These are phyloP conservation scores for Euwallacea similis DNA, from an alignment of 1,140 invertebrate species.

Conservation along the genomic window DNA sequence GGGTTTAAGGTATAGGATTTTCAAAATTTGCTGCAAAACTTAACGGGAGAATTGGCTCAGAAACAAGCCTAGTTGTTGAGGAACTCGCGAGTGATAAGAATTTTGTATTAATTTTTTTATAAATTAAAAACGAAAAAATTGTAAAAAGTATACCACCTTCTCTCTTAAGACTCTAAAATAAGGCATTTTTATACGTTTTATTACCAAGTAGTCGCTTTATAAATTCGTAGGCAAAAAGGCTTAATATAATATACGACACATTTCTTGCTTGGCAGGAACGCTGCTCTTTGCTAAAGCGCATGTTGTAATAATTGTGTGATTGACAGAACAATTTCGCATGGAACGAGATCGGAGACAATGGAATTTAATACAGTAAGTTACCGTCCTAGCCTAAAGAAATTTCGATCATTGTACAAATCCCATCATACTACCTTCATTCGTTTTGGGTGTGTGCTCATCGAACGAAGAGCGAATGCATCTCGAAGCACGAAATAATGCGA, in stretches of 20 bases:
- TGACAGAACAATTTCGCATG: constrained; percentile 34
- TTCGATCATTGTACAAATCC: too few species aligned
- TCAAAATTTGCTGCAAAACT: constrained; percentile 25
- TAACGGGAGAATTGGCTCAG: constrained; percentile 10
- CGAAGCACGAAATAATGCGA: neutral
- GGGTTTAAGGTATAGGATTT: constrained; percentile 20
- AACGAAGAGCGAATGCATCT: neutral
- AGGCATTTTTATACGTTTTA: constrained; percentile 8
- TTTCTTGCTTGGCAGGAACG: constrained; percentile 34
- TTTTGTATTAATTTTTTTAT: constrained; percentile 44
- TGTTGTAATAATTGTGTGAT: constrained; percentile 25
- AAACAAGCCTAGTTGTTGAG: constrained; percentile 36
- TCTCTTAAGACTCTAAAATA: constrained; percentile 12
- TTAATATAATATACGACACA: neutral
- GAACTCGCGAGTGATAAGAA: constrained; percentile 43
- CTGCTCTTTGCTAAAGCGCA: constrained; percentile 16
- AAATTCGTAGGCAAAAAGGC: constrained; percentile 4
- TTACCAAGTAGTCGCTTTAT: neutral
- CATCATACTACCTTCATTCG: too few species aligned
- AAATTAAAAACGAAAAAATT: constrained; percentile 25
- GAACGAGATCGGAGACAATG: too few species aligned
- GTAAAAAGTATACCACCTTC: constrained; percentile 45
- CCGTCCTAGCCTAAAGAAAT: constrained; percentile 8
- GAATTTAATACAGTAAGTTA: neutral
- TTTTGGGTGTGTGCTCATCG: too few species aligned